Base-by-base conservation (phyloP, 2,888 invertebrate species). In the Andrena fulva region DNA sequence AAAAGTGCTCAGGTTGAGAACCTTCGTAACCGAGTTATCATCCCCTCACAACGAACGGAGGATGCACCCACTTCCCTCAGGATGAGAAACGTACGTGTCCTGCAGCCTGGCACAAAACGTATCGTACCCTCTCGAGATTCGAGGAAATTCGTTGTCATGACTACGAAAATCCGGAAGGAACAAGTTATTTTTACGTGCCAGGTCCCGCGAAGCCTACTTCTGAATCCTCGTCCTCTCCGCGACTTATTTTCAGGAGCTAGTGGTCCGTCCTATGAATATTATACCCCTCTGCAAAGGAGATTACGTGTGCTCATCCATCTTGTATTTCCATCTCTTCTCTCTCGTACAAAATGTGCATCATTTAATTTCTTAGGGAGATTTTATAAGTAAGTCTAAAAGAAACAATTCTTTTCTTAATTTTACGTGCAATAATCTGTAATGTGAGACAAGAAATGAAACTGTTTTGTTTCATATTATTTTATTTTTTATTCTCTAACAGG, bases 11-110 rank as follows among this genome's bases (percentile, higher is more conserved):
- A 16, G 59, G 87, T 91, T 92, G 92, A 89, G 92, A 91, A 91
- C 92, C 91, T 35, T 87, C 80, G 88, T 92, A 92, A 92, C 90
- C 80, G 85, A 92, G 91, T 92, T 92, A 92, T 84, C 88, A 84
- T 89, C 91, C 90, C 91, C 91, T 83, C 84, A 88, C 88, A 85
- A 79, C 66, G 77, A 88, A 71, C 59, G 74, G 91, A 90, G 89
- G 87, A 90, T 90, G 91, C 89, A 90, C 90, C 92, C 91, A 91
- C 90, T 85, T 90, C 88, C 87, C 89, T 89, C 89, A 85, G 87
- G 86, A 90, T 82, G 82, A 80, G 83, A 75, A 73, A 84, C 84
- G 90, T 91, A 92, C 91, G 91, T 91, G 90, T 91, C 87, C 90
- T 88, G 90, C 88, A 89, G 89, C 79, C 62, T 42, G 64, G 73